Evolutionary conservation across 2,888 invertebrate genomes (phyloP), one percentile per base, ranked within the genome.

Genomic region (Dolichomitus sp.): DNA sequence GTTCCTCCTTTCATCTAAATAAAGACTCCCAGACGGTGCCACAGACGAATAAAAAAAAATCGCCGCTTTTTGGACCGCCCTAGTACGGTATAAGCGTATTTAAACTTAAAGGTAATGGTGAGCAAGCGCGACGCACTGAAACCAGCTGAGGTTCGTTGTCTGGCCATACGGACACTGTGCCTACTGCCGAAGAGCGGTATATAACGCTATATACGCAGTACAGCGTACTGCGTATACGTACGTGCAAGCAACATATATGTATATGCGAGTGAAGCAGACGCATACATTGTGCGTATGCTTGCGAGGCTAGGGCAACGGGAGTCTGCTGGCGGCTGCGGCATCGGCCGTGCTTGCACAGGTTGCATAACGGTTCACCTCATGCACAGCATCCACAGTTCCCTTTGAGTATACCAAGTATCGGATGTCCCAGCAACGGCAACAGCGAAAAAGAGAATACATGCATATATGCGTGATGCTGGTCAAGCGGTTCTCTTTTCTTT

Each of bases 331-430:
- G 50, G 65, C 42, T 45, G 63, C 57, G 69, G 50, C 57, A 73
- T 74, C 70, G 74, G 72, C 87, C 86, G 86, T 75, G 79, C 75
- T 69, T 85, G 82, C 85, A 84, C 90, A 90, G 91, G 91, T 90
- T 91, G 90, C 90, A 90, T 91, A 91, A 91, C 91, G 91, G 91
- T 91, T 88, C 79, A 85, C 81, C 79, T 65, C 88, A 86, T 88
- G 88, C 87, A 88, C 87, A 89, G 84, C 84, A 80, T 88, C 80
- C 63, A 75, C 87, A 86, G 85, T 9, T 45, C 48, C 50, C 59
- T 81, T 82, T 50, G 70, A 86, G 81, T 69, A 52, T 72, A 52
- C 72, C 45, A 61, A 54, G 68, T 81, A 77, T 81, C 81, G 63
- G 68, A 81, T 81, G 68, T 73, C 81, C 54, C 68, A 45, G 54